phyloP scores from a whole-genome alignment of 2,797 vertebrate genomes.

The Hemibagrus guttatus region DNA sequence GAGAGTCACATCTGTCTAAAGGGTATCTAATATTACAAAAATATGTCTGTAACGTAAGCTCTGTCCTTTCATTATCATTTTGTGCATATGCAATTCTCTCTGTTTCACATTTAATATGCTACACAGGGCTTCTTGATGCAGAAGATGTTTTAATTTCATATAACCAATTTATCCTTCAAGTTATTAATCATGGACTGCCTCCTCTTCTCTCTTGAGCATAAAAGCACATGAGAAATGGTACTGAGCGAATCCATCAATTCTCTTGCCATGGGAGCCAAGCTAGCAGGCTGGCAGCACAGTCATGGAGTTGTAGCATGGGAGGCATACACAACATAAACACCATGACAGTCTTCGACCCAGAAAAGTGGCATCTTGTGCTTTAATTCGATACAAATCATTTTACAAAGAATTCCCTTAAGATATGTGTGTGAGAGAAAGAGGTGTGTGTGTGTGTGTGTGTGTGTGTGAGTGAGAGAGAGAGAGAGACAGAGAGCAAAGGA shows the following conservation, averaged over 20 bases:
- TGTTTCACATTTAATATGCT: conserved; percentile 1
- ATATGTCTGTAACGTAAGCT: background rate
- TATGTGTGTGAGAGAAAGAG: background rate
- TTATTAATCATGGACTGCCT: conserved; percentile 17
- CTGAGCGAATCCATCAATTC: conserved; percentile 40
- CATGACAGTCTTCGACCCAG: conserved; percentile 30
- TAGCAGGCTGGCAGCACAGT: conserved; percentile 6
- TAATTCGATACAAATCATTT: background rate
- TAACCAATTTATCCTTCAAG: conserved; percentile 15
- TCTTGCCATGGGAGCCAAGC: conserved; percentile 12
- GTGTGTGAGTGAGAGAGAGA: background rate
- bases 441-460: background rate
- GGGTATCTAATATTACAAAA: background rate
- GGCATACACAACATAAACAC: conserved; percentile 31
- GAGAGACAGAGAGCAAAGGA: background rate
- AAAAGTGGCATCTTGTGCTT: conserved; percentile 19
- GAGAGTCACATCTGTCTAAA: no score
- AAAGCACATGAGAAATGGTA: conserved; percentile 14
- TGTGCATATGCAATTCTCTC: no score
- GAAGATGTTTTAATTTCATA: background rate
- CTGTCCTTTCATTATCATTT: background rate
- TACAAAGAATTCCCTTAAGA: conserved; percentile 2
- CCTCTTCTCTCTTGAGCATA: conserved; percentile 28
- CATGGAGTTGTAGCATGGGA: conserved; percentile 31
- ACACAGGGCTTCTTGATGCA: background rate